Conservation (phyloP, 2,113 vertebrate genomes). For the Pygoscelis antarcticus region DNA sequence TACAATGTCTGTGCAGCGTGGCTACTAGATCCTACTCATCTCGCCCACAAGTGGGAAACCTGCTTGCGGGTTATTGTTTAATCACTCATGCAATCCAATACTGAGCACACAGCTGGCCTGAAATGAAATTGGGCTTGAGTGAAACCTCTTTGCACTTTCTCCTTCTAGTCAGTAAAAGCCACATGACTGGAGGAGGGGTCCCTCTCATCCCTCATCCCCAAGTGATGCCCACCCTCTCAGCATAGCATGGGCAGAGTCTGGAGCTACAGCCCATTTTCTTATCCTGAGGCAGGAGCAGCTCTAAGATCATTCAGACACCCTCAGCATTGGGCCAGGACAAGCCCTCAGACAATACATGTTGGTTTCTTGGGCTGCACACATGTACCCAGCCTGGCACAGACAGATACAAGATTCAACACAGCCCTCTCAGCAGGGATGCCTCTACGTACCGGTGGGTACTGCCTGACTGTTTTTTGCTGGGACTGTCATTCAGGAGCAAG, state of each 20-base stretch:
- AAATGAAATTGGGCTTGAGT: neutral
- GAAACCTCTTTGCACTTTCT: neutral
- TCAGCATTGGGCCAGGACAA: neutral
- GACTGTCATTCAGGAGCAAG: neutral
- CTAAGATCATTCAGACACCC: neutral
- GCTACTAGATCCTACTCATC: neutral
- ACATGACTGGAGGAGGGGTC: neutral
- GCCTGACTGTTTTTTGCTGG: neutral
- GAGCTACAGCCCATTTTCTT: neutral
- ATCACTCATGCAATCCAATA: no score
- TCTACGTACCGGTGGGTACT: neutral
- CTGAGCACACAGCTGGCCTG: neutral
- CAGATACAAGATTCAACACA: neutral
- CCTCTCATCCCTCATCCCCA: neutral
- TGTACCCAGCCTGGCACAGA: neutral
- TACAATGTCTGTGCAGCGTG: neutral
- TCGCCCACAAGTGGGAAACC: no score
- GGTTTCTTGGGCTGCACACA: neutral
- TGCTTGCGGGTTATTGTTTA: no score
- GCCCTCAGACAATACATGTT: neutral
- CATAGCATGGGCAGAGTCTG: neutral
- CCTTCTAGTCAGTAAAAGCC: neutral
- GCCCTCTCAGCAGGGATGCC: neutral
- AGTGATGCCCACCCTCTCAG: accelerated
- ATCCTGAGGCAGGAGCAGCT: neutral